A percentile compares a stretch with the other conserved stretches of the same genome.
Evolutionary conservation across 2,113 vertebrate genomes (phyloP).

Genomic region (Isichthys henryi): DNA sequence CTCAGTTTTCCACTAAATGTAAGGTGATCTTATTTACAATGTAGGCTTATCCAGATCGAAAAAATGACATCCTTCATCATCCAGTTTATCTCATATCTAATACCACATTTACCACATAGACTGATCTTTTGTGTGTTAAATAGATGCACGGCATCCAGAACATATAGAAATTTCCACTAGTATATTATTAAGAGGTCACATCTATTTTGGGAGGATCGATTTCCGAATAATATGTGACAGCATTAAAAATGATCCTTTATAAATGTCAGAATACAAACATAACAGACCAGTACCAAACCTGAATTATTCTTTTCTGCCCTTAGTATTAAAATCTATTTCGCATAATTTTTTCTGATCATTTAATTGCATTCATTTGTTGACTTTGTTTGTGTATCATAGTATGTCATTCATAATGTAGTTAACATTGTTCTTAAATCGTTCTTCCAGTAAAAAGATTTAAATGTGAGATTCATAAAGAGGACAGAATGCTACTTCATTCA

Average conservation of each 20-base stretch:
- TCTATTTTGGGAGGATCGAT: not conserved
- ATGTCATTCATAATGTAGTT: constrained; percentile 15
- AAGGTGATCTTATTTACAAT: not conserved
- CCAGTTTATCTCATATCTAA: not conserved
- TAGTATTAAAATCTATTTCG: not conserved
- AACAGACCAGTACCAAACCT: not conserved
- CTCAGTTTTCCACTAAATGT: not conserved
- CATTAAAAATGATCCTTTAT: not conserved
- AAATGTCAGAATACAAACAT: constrained; percentile 11
- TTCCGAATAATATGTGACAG: not conserved
- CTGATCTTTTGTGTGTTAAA: not conserved
- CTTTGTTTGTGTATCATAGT: not conserved
- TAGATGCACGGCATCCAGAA: not conserved
- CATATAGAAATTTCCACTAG: not conserved
- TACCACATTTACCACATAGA: not conserved
- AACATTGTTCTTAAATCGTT: not conserved
- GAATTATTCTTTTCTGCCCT: not conserved
- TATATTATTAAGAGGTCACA: not conserved
- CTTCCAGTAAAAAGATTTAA: not conserved
- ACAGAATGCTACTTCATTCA: not conserved
- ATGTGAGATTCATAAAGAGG: not conserved
- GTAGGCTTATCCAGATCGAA: not conserved
- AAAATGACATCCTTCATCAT: not conserved
- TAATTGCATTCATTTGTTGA: not conserved
- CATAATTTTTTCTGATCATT: not conserved